phyloP scores from a whole-genome alignment of 2,797 vertebrate species.

The Eulemur rubriventer region DNA sequence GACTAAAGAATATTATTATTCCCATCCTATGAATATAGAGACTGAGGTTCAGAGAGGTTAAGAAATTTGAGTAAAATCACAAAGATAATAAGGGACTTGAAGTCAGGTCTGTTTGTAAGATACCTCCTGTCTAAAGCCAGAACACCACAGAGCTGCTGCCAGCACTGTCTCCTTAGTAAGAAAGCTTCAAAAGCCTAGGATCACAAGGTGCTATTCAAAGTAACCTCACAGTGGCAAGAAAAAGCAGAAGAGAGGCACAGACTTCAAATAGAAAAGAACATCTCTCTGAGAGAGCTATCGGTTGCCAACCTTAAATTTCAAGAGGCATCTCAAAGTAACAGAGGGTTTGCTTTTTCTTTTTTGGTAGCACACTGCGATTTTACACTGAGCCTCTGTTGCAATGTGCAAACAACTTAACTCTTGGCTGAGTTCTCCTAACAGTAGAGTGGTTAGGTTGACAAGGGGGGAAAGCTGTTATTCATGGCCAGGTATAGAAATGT shows the following conservation, averaged over 20 bases:
- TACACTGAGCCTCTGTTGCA: neutral
- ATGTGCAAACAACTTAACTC: neutral
- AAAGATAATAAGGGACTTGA: neutral
- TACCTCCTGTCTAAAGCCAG: neutral
- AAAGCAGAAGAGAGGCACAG: neutral
- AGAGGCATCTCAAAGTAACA: neutral
- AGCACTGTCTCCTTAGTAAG: neutral
- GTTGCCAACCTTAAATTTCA: neutral
- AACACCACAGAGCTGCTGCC: neutral
- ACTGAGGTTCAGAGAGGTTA: neutral
- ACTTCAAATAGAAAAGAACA: conserved; percentile 32
- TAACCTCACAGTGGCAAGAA: neutral
- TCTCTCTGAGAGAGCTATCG: conserved; percentile 25
- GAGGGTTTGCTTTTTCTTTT: neutral
- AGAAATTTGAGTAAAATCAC: neutral
- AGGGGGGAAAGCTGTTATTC: neutral
- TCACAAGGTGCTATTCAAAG: neutral
- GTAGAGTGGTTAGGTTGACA: neutral
- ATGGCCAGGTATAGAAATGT: neutral
- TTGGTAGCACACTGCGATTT: neutral
- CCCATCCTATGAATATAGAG: neutral
- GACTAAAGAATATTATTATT: neutral
- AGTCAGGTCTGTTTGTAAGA: neutral
- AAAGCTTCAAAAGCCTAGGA: conserved; percentile 42
- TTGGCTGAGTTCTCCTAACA: neutral